These are phyloP conservation scores for Argynnis bischoffii DNA, from an alignment of 2,888 invertebrate genomes.

Conservation along the genomic window DNA sequence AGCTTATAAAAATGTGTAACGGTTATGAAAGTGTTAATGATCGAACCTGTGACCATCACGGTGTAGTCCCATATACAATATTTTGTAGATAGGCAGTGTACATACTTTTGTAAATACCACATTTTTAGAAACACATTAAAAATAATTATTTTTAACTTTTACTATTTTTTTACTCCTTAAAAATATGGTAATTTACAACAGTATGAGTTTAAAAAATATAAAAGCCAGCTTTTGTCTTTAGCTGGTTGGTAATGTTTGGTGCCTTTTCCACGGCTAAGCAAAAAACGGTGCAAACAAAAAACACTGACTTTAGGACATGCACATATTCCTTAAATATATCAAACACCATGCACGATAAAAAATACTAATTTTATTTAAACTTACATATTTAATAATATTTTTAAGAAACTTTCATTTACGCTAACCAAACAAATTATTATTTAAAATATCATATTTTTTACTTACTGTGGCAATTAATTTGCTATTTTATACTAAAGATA, in stretches of 20 bases:
- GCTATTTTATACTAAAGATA: not conserved
- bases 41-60: too few species aligned
- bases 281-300: slow-evolving; percentile 62
- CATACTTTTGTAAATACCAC: not conserved
- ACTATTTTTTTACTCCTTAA: not conserved
- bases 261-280: slow-evolving; percentile 57
- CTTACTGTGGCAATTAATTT: too few species aligned
- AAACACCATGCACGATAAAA: slow-evolving; percentile 22
- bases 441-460: too few species aligned
- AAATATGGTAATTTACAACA: not conserved
- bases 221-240: slow-evolving; percentile 1
- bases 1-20: too few species aligned
- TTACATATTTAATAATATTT: too few species aligned
- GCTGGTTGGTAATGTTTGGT: slow-evolving; percentile 20
- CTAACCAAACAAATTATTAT: too few species aligned
- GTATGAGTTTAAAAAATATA: not conserved
- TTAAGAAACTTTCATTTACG: too few species aligned
- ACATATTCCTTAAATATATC: slow-evolving; percentile 14
- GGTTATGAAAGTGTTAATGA: too few species aligned
- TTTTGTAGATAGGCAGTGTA: not conserved
- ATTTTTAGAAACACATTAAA: not conserved
- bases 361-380: not conserved
- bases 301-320: slow-evolving; percentile 41
- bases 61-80: too few species aligned
- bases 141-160: not conserved